Conservation (phyloP, 2,113 vertebrate genomes). For the Spheniscus mendiculus region DNA sequence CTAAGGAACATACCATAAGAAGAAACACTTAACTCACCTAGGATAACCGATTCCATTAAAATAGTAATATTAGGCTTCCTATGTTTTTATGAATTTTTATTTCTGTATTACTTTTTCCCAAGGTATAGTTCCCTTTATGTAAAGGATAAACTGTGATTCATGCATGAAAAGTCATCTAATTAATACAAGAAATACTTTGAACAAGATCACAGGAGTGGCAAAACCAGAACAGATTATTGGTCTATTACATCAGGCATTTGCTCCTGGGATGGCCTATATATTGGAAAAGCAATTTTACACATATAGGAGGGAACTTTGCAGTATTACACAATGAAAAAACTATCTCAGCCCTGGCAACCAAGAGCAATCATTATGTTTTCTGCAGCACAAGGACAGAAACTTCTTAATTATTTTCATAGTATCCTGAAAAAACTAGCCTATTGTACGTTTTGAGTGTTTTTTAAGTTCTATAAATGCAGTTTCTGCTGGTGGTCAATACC, state of each 20-base stretch:
- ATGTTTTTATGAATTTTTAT: conserved; percentile 38
- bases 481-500: not conserved
- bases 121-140: not conserved
- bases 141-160: conserved; percentile 40
- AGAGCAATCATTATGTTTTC: not conserved
- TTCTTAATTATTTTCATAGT: not conserved
- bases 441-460: not conserved
- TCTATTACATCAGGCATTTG: not conserved
- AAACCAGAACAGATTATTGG: not conserved
- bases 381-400: not conserved
- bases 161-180: conserved; percentile 4
- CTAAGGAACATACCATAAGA: not conserved
- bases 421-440: not conserved
- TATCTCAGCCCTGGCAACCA: not conserved
- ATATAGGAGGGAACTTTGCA: not conserved
- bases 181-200: conserved; percentile 56
- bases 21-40: not conserved
- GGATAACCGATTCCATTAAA: conserved; percentile 8
- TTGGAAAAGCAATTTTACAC: not conserved
- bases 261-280: conserved; percentile 39
- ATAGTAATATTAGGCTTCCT: conserved; percentile 28
- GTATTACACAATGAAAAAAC: not conserved
- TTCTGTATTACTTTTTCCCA: not conserved
- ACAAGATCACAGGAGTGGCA: conserved; percentile 19
- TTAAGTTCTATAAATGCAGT: not conserved